phyloP scores from a whole-genome alignment of 2,888 invertebrate genomes.

The Pandemis corylana region DNA sequence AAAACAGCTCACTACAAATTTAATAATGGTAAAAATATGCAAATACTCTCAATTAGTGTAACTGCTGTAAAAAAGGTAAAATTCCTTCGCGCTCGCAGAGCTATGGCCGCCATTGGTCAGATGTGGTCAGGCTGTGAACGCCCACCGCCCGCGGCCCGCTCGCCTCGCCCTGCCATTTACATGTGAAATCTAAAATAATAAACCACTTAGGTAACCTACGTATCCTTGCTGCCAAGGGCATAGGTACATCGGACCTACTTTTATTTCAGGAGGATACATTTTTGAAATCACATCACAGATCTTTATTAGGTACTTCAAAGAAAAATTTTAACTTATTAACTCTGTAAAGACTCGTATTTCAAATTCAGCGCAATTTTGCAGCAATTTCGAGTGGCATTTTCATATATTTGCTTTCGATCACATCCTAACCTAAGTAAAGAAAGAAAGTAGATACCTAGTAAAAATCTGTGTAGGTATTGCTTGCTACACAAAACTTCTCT shows the following conservation, averaged over 20 bases:
- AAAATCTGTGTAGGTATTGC: too few species aligned
- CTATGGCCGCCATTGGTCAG: slow-evolving; percentile 52
- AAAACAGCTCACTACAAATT: slow-evolving; percentile 34
- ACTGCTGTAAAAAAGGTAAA: slow-evolving; percentile 65
- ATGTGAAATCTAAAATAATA: slow-evolving; percentile 74
- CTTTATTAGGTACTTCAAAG: too few species aligned
- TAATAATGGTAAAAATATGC: slow-evolving; percentile 70
- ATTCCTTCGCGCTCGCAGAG: slow-evolving; percentile 60
- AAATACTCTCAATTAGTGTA: slow-evolving; percentile 69
- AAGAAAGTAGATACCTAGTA: too few species aligned
- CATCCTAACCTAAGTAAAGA: too few species aligned
- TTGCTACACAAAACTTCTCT: too few species aligned
- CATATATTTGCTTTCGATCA: too few species aligned
- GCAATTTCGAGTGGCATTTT: too few species aligned
- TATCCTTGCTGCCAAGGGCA: neutral
- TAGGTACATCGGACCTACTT: neutral
- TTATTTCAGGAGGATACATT: neutral
- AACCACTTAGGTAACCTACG: slow-evolving; percentile 43
- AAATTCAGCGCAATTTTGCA: too few species aligned
- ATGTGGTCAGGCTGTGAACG: slow-evolving; percentile 61
- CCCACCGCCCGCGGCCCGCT: slow-evolving; percentile 75
- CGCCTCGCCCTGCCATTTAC: slow-evolving; percentile 62
- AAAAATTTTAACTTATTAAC: too few species aligned
- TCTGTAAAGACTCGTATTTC: too few species aligned
- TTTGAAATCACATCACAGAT: too few species aligned